Evolutionary conservation across 2,113 vertebrate genomes (phyloP), one percentile per base, ranked within the genome.

Genomic region (Psilopogon haemacephalus): DNA sequence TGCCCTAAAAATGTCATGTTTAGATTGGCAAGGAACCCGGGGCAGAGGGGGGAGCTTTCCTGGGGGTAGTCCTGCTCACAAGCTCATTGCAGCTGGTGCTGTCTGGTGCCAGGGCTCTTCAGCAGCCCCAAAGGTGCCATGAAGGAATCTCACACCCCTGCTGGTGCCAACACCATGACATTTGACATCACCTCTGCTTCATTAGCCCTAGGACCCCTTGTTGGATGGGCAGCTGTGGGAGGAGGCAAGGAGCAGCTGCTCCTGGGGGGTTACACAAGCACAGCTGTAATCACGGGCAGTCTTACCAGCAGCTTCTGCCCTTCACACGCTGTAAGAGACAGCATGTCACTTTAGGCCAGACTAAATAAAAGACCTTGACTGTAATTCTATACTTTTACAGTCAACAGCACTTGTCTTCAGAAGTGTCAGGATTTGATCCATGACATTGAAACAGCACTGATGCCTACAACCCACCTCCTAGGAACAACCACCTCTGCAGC

Each of bases 41-140:
- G 26, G 20, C 44, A 15, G 28, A 55, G 38, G 9, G 30, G 9
- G 30, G 46, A 15, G 32, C 8, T 79, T 74, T 70, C 44, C 8
- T 26, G 28, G 7, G 26, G 19, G 5, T 3, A 30, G 40, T 16
- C 28, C 40, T 24, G 38, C 84, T 82, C 58, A 26, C 62, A 62
- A n/a, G 37, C 42, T n/a, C 5, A 1, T 1, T 1, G 54, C n/a
- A 83, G 76, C 81, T 37, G 59, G 30, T 44, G 58, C 38, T 21
- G 30, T 16, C 40, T 2, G 2, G 11, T 13, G 9, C 33, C 30
- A 0, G 1, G 0, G 63, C 73, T 86, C 67, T 68, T 40, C 9
- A 26, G 20, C 13, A 70, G 44, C 81, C 72, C 30, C 14, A 11
- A 35, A 65, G 26, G 68, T 83, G 58, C 81, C 23, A 0, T 0